phyloP scores from a whole-genome alignment of 2,888 invertebrate species.

The Synergus japonicus region DNA sequence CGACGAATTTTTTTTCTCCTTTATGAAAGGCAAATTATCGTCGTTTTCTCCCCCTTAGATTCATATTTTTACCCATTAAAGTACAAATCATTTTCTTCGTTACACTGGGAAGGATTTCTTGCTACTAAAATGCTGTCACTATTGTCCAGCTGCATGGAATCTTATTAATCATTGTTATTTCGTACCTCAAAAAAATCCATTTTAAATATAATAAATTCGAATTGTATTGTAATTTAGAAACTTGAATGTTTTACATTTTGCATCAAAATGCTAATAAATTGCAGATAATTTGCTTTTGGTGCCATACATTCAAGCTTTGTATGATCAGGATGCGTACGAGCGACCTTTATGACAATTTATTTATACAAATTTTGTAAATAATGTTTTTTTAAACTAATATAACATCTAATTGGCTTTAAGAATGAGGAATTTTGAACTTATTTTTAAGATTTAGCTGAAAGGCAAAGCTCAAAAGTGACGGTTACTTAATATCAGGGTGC shows the following conservation, averaged over 20 bases:
- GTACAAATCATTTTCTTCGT: constrained; percentile 3
- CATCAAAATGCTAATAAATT: background rate
- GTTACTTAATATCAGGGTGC: background rate
- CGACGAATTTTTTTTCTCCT: background rate
- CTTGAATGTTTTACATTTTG: background rate
- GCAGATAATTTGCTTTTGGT: background rate
- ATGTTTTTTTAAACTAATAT: background rate
- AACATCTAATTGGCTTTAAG: background rate
- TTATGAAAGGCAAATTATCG: background rate
- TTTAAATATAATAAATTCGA: background rate
- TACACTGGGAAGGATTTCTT: background rate
- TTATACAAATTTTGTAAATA: background rate
- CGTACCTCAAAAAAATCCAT: background rate
- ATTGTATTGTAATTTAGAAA: background rate
- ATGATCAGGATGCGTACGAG: background rate
- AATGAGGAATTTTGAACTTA: background rate
- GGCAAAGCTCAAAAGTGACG: background rate
- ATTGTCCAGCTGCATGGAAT: background rate
- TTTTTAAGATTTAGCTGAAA: background rate
- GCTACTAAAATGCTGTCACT: background rate
- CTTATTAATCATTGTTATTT: background rate
- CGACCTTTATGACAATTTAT: background rate
- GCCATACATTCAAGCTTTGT: constrained; percentile 5
- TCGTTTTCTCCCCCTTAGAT: background rate
- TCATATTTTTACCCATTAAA: background rate